Evolutionary conservation across 2,113 vertebrate species (phyloP).

Genomic region (Coracopsis vasa): DNA sequence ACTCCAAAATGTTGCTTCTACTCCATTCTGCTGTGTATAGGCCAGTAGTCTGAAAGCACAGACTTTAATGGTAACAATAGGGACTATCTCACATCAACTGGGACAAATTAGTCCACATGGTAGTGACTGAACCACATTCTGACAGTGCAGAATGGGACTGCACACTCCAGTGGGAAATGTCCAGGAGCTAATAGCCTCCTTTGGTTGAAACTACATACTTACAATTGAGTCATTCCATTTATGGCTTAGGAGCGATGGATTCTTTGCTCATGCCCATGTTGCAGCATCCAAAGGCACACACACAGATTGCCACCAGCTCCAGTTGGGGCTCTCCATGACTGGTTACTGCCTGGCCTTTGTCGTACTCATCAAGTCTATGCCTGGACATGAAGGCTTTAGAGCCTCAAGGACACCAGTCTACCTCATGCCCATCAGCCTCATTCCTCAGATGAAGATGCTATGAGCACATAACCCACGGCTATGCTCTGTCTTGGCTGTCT

Average conservation of each 20-base stretch:
- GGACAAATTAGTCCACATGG: not conserved
- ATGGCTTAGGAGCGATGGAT: not conserved
- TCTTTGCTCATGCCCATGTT: not conserved
- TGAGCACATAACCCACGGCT: not conserved
- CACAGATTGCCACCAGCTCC: not conserved
- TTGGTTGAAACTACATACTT: not conserved
- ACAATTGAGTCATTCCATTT: accelerated
- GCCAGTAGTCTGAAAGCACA: not conserved
- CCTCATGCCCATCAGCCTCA: not conserved
- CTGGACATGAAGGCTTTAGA: not conserved
- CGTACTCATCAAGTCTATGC: not conserved
- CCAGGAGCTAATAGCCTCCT: not conserved
- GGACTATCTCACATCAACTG: not conserved
- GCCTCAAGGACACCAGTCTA: not conserved
- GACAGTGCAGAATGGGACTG: not conserved
- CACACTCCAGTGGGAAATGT: not conserved
- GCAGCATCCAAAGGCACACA: not conserved
- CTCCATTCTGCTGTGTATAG: not conserved
- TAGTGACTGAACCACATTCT: not conserved
- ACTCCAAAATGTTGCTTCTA: not conserved
- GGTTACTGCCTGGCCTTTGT: not conserved
- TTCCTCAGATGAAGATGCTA: not conserved
- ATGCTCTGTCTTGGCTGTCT: not conserved
- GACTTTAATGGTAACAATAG: not conserved
- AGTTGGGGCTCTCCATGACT: not conserved